Evolutionary conservation across 2,113 vertebrate species (phyloP).

Genomic region (Lasiurus borealis): DNA sequence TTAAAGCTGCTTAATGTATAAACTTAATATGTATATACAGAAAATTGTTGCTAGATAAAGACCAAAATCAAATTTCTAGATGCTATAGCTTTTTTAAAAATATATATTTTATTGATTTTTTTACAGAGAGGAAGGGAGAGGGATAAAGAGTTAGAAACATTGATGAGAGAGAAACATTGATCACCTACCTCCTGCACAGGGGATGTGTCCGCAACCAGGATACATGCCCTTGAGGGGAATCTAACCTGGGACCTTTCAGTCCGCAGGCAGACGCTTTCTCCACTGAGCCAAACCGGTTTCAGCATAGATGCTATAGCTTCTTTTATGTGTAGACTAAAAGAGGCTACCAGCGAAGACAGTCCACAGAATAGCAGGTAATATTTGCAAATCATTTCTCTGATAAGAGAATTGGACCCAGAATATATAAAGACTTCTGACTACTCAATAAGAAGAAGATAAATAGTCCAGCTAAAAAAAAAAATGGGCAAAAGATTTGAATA

Average conservation of each 20-base stretch:
- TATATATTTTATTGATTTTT: too few relatives aligned
- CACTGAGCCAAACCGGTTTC: too few relatives aligned
- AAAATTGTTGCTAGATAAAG: slow-evolving; percentile 5
- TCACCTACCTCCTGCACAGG: too few relatives aligned
- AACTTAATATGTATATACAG: background rate
- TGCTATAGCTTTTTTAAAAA: background rate
- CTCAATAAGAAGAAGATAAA: slow-evolving; percentile 19
- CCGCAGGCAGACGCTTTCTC: too few relatives aligned
- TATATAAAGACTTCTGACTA: slow-evolving; percentile 4
- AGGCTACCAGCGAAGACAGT: background rate
- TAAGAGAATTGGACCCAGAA: background rate
- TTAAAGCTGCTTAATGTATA: background rate
- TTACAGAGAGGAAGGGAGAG: too few relatives aligned
- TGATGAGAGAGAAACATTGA: too few relatives aligned
- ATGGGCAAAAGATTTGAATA: background rate
- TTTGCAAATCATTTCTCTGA: background rate
- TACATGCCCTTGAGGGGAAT: too few relatives aligned
- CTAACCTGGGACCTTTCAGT: too few relatives aligned
- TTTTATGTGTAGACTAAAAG: background rate
- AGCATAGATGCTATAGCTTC: background rate
- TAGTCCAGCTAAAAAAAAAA: background rate
- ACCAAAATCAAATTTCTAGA: background rate
- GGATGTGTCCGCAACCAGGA: too few relatives aligned
- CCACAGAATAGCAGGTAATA: background rate
- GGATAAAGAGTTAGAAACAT: too few relatives aligned